phyloP scores from a whole-genome alignment of 2,113 vertebrate genomes.

The Melanerpes formicivorus region DNA sequence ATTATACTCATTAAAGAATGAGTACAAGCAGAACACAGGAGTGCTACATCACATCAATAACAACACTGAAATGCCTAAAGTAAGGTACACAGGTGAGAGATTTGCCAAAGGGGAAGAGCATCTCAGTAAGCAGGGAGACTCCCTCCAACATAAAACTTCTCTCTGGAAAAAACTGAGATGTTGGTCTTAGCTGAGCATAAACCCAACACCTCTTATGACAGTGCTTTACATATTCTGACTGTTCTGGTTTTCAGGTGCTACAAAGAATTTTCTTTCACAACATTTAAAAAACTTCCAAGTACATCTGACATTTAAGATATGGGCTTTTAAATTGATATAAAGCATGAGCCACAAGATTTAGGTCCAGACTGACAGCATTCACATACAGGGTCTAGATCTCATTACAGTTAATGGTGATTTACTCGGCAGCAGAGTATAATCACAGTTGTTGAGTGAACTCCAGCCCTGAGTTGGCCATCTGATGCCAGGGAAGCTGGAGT shows the following conservation, averaged over 20 bases:
- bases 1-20: neutral
- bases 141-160: neutral
- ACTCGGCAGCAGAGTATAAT: neutral
- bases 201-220: neutral
- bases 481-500: neutral
- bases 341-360: neutral
- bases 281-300: neutral
- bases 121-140: neutral
- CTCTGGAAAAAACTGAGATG: neutral
- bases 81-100: accelerated
- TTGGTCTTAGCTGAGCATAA: neutral
- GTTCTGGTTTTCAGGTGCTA: neutral
- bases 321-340: neutral
- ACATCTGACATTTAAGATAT: neutral
- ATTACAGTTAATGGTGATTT: neutral
- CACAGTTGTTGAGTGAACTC: neutral
- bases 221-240: neutral
- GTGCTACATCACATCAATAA: neutral
- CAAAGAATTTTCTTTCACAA: neutral
- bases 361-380: neutral
- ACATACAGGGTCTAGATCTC: neutral
- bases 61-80: neutral
- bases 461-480: accelerated
- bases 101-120: neutral
- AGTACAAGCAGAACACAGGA: neutral